Conservation (phyloP, 1,140 invertebrate species). For the Drosophila cardini region DNA sequence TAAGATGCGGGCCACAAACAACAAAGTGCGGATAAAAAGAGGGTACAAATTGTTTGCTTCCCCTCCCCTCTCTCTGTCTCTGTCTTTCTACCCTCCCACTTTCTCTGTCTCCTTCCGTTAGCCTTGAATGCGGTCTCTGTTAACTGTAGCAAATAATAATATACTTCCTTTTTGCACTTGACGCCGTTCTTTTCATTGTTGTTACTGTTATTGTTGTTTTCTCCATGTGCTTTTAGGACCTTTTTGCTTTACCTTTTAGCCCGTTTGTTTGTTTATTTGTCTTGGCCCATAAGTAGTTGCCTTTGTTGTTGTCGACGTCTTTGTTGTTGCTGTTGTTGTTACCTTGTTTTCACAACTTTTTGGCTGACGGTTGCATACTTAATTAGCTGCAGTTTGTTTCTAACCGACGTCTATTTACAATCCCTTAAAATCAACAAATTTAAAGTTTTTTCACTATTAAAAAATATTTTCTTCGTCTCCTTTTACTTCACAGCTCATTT, state of each 20-base stretch:
- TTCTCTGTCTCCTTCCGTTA: neutral
- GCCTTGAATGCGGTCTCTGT: conserved; percentile 44
- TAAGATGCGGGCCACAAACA: conserved; percentile 24
- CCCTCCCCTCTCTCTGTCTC: neutral
- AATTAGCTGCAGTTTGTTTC: conserved; percentile 37
- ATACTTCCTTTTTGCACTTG: conserved; percentile 49
- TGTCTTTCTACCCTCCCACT: neutral
- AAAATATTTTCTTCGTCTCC: neutral
- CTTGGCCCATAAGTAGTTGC: conserved; percentile 21
- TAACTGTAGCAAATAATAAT: conserved; percentile 64
- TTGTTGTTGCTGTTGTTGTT: conserved; percentile 15
- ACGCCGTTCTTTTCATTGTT: conserved; percentile 40
- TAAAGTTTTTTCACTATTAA: neutral
- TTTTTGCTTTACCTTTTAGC: conserved; percentile 12
- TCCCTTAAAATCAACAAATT: neutral
- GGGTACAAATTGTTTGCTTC: conserved; percentile 6
- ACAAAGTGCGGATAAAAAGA: conserved; percentile 9
- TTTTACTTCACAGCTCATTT: neutral
- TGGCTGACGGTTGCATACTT: conserved; percentile 43
- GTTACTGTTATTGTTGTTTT: conserved; percentile 16
- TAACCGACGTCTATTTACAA: neutral
- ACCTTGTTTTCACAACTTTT: conserved; percentile 33
- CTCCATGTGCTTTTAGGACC: conserved; percentile 22
- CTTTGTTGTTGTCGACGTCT: conserved; percentile 23
- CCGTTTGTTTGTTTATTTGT: conserved; percentile 32